Percentiles rank a stretch among this genome's conserved stretches.
Evolutionary conservation across 2,888 invertebrate species (phyloP).

Genomic region (Actias luna): DNA sequence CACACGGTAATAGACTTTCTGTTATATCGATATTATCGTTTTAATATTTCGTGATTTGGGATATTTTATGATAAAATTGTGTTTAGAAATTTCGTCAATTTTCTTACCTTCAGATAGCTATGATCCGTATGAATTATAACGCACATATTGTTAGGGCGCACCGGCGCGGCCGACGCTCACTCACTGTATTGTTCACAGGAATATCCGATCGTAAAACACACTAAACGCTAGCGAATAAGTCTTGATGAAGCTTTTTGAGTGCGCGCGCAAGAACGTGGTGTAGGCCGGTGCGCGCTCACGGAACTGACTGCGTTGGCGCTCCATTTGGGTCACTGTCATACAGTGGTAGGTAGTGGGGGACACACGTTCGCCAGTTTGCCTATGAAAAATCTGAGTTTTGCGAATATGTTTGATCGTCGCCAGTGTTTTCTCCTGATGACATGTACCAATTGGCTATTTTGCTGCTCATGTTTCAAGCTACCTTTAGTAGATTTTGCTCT

Average conservation of each 20-base stretch:
- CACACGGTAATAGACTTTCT: constrained; percentile 45
- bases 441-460: constrained; percentile 60
- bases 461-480: constrained; percentile 52
- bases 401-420: constrained; percentile 72
- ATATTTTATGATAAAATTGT: constrained; percentile 22
- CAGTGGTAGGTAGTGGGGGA: constrained; percentile 76
- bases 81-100: constrained; percentile 25
- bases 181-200: constrained; percentile 70
- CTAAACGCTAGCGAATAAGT: constrained; percentile 54
- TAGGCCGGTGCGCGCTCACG: constrained; percentile 66
- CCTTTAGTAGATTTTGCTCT: constrained; percentile 22
- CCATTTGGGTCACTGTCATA: constrained; percentile 81
- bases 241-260: constrained; percentile 29
- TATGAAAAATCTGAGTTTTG: constrained; percentile 77
- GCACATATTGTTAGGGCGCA: constrained; percentile 35
- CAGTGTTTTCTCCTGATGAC: constrained; percentile 67
- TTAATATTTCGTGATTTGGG: constrained; percentile 30
- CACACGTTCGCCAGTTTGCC: constrained; percentile 64
- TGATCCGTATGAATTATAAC: constrained; percentile 49
- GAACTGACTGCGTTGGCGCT: constrained; percentile 78
- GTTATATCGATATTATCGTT: constrained; percentile 30
- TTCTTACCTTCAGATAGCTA: constrained; percentile 61
- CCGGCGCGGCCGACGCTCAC: constrained; percentile 54
- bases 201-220: constrained; percentile 69
- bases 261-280: constrained; percentile 45